Evolutionary conservation across 2,113 vertebrate genomes (phyloP).

Genomic region (Ochotona princeps): DNA sequence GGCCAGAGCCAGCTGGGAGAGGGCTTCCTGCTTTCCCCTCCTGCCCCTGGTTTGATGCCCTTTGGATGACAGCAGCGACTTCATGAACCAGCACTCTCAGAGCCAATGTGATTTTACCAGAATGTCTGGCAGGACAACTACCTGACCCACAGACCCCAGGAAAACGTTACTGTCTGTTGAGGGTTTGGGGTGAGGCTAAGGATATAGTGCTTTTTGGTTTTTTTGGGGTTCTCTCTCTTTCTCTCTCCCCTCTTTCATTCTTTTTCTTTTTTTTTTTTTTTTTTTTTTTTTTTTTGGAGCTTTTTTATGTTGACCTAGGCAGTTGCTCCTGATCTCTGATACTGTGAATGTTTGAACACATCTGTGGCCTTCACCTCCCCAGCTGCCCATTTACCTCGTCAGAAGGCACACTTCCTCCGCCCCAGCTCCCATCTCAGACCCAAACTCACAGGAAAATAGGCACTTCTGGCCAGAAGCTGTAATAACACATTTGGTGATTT

Average conservation of each 20-base stretch:
- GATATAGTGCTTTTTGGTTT: background rate
- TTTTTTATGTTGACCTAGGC: slow-evolving; percentile 79
- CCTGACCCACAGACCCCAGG: background rate
- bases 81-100: slow-evolving; percentile 10
- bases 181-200: slow-evolving; percentile 48
- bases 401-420: slow-evolving; percentile 41
- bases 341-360: slow-evolving; percentile 86
- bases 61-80: slow-evolving; percentile 11
- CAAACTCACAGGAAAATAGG: slow-evolving; percentile 58
- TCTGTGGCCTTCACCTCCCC: slow-evolving; percentile 80
- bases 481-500: slow-evolving; percentile 51
- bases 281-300: slow-evolving; percentile 56
- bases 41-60: background rate
- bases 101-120: slow-evolving; percentile 37
- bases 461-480: slow-evolving; percentile 49
- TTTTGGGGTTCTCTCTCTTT: slow-evolving; percentile 55
- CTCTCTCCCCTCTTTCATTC: background rate
- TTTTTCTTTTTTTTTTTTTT: background rate
- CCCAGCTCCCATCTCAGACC: slow-evolving; percentile 65
- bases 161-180: background rate
- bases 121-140: background rate
- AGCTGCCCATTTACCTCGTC: slow-evolving; percentile 51
- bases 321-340: slow-evolving; percentile 83
- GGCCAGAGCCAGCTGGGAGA: slow-evolving; percentile 48
- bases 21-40: background rate